Percentiles rank a stretch among this genome's conserved stretches.
Evolutionary conservation across 2,888 invertebrate species (phyloP).

Genomic region (Catocala nupta): DNA sequence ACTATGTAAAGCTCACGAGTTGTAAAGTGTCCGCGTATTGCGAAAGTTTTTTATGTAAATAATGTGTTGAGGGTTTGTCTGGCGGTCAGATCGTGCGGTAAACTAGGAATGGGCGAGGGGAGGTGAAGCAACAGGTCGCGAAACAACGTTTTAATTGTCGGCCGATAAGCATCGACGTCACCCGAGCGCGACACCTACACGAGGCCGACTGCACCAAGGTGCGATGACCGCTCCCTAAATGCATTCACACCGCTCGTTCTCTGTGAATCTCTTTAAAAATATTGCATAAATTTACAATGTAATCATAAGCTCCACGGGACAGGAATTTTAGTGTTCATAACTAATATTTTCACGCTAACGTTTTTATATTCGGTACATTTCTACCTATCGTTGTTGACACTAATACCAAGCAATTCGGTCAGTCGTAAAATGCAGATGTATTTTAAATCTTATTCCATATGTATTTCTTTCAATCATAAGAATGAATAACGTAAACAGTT

Average conservation of each 20-base stretch:
- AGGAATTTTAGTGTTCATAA: constrained; percentile 33
- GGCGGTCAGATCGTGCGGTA: constrained; percentile 61
- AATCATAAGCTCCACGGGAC: constrained; percentile 35
- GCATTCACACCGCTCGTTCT: constrained; percentile 65
- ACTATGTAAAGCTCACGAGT: background rate
- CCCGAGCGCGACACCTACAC: constrained; percentile 79
- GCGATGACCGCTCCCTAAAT: constrained; percentile 81
- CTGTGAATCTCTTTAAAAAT: constrained; percentile 49
- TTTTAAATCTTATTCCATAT: constrained; percentile 26
- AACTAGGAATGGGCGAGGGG: constrained; percentile 59
- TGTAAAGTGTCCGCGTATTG: constrained; percentile 25
- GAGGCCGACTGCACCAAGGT: constrained; percentile 62
- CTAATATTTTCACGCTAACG: constrained; percentile 34
- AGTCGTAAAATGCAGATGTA: constrained; percentile 37
- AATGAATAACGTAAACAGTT: constrained; percentile 10
- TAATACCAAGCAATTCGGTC: constrained; percentile 41
- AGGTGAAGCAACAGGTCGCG: constrained; percentile 84
- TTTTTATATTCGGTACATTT: constrained; percentile 24
- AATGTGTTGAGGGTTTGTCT: constrained; percentile 53
- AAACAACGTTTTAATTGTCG: constrained; percentile 84
- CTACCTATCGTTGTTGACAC: constrained; percentile 35
- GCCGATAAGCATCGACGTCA: constrained; percentile 82
- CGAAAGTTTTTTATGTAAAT: constrained; percentile 55
- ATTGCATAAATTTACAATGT: constrained; percentile 50
- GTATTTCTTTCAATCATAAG: constrained; percentile 11